Evolutionary conservation across 2,888 invertebrate genomes (phyloP).

Genomic region (Cerastis rubricosa): DNA sequence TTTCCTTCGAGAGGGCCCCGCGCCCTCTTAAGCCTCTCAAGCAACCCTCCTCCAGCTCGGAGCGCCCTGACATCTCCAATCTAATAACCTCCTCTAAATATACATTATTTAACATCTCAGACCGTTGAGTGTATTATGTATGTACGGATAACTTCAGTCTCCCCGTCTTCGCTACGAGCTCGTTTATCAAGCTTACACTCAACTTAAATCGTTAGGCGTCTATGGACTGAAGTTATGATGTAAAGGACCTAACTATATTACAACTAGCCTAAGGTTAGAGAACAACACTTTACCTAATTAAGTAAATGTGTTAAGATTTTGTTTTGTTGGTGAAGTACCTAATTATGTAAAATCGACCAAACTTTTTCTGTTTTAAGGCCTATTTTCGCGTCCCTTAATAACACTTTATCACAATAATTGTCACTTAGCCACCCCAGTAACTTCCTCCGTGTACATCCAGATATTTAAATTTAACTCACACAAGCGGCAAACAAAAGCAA

Average conservation of each 20-base stretch:
- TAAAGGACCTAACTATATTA: constrained; percentile 16
- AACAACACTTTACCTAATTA: background rate
- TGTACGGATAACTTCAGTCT: constrained; percentile 23
- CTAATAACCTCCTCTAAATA: constrained; percentile 46
- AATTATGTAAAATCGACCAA: constrained; percentile 1
- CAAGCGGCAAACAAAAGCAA: constrained; percentile 60
- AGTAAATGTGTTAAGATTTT: background rate
- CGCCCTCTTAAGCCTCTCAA: constrained; percentile 35
- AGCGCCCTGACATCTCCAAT: constrained; percentile 49
- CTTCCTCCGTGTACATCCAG: constrained; percentile 48
- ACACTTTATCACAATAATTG: constrained; percentile 58
- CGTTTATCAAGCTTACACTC: constrained; percentile 56
- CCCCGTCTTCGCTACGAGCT: constrained; percentile 30
- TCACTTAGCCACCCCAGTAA: constrained; percentile 42
- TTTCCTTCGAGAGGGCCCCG: constrained; percentile 8
- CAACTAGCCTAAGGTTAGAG: background rate
- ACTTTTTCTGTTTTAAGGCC: constrained; percentile 32
- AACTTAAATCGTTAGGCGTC: constrained; percentile 52
- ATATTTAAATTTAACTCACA: constrained; percentile 63
- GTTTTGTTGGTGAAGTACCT: constrained; percentile 1
- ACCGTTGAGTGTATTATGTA: constrained; percentile 38
- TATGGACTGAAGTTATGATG: constrained; percentile 39
- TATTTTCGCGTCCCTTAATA: constrained; percentile 24
- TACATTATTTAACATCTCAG: constrained; percentile 55
- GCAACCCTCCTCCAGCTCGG: constrained; percentile 28